A percentile compares a stretch with the other conserved stretches of the same genome.
Evolutionary conservation across 2,888 invertebrate species (phyloP).

Genomic region (Eledona agricola): DNA sequence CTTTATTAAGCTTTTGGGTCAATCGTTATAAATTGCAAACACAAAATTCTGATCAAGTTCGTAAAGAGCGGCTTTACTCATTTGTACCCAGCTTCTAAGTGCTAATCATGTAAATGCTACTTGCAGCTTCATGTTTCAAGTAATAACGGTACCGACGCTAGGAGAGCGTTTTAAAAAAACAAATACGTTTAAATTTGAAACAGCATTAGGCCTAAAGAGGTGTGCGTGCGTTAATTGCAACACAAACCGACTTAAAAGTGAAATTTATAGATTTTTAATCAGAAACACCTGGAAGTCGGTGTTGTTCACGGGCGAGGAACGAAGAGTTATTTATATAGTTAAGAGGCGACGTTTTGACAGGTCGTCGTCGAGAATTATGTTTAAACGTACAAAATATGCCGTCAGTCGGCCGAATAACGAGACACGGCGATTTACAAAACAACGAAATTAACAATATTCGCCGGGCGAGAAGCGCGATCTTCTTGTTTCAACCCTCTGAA

Average conservation of each 20-base stretch:
- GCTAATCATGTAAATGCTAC: too few relatives aligned
- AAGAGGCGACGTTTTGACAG: conserved; percentile 43
- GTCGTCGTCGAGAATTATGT: conserved; percentile 35
- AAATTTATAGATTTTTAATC: conserved; percentile 45
- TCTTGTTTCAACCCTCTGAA: conserved; percentile 23
- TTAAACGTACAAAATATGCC: conserved; percentile 43
- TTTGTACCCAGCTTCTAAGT: too few relatives aligned
- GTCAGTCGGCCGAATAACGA: conserved; percentile 43
- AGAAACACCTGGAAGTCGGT: conserved; percentile 42
- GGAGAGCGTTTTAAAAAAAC: conserved; percentile 7
- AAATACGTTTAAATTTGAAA: conserved; percentile 23
- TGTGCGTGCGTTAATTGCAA: conserved; percentile 34
- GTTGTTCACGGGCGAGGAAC: conserved; percentile 12
- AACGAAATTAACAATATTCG: conserved; percentile 32
- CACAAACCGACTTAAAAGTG: conserved; percentile 37
- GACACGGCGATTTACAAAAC: conserved; percentile 37
- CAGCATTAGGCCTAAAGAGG: conserved; percentile 2
- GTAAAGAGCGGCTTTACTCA: too few relatives aligned
- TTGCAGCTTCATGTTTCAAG: too few relatives aligned
- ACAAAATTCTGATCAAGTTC: too few relatives aligned
- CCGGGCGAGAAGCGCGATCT: not conserved
- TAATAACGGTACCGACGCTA: too few relatives aligned
- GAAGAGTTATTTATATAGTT: conserved; percentile 31
- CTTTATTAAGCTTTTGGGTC: too few relatives aligned
- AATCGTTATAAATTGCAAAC: too few relatives aligned